Evolutionary conservation across 2,888 invertebrate genomes (phyloP).

Genomic region (Sinodicranocentrus sp.): DNA sequence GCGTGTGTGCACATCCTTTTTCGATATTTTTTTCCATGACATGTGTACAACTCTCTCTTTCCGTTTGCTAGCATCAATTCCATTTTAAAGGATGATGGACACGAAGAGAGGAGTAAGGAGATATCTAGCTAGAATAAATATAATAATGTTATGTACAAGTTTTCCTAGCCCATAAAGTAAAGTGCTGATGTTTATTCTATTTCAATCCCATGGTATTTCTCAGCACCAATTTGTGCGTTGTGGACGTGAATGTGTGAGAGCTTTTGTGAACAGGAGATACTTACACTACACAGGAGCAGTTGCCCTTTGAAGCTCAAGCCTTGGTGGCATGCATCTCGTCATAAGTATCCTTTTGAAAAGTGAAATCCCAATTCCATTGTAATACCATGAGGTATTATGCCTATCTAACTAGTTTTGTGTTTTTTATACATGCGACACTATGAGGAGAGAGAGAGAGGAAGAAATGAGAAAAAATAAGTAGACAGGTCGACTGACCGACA

Average conservation of each 20-base stretch:
- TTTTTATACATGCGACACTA: conserved; percentile 52
- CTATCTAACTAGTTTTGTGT: conserved; percentile 41
- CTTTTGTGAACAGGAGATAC: conserved; percentile 6
- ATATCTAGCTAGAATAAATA: conserved; percentile 19
- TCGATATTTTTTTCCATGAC: not conserved
- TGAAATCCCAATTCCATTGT: conserved; percentile 57
- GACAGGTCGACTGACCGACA: conserved; percentile 65
- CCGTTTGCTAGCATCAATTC: conserved; percentile 47
- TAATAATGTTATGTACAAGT: conserved; percentile 11
- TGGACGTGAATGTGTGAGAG: conserved; percentile 30
- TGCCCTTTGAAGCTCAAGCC: not conserved
- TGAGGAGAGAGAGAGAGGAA: conserved; percentile 3
- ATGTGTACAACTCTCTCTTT: not conserved
- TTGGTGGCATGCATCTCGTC: conserved; percentile 45
- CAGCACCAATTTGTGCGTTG: conserved; percentile 33
- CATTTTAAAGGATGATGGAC: conserved; percentile 62
- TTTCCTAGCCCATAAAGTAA: conserved; percentile 22
- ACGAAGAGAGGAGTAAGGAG: conserved; percentile 29
- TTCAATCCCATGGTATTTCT: conserved; percentile 34
- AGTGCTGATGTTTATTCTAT: conserved; percentile 50
- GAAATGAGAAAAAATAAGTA: conserved; percentile 51
- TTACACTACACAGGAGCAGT: conserved; percentile 4
- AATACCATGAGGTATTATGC: conserved; percentile 49
- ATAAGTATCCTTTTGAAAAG: conserved; percentile 59
- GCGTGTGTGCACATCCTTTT: too few species aligned